These are phyloP conservation scores for Notarius lentiginosus DNA, from an alignment of 2,113 vertebrate genomes.

Conservation along the genomic window DNA sequence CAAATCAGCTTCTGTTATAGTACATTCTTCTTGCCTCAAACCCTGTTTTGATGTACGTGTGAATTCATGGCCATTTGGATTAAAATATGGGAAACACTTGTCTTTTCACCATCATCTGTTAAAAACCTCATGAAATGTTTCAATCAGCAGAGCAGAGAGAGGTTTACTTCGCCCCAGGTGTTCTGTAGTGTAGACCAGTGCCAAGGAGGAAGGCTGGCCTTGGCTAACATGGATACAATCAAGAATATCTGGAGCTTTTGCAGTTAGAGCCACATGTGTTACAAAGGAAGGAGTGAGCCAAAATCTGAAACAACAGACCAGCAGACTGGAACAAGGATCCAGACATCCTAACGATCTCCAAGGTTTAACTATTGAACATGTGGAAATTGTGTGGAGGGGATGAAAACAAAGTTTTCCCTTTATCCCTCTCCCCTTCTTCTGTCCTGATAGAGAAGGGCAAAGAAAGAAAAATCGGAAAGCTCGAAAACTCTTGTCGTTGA, in stretches of 20 bases:
- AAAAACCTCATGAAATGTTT: neutral
- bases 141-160: conserved; percentile 19
- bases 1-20: neutral
- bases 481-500: neutral
- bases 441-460: neutral
- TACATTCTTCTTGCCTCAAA: neutral
- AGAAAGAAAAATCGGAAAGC: neutral
- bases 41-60: neutral
- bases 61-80: neutral
- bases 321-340: conserved; percentile 62
- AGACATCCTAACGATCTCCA: conserved; percentile 70
- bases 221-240: conserved; percentile 30
- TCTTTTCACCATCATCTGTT: neutral
- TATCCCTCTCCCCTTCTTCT: neutral
- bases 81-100: conserved; percentile 12
- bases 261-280: conserved; percentile 68
- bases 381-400: conserved; percentile 53
- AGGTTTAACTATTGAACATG: conserved; percentile 63
- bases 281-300: conserved; percentile 60
- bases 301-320: conserved; percentile 67
- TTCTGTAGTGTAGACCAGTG: neutral
- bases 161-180: conserved; percentile 12
- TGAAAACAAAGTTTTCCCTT: conserved; percentile 37
- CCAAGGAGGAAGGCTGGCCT: conserved; percentile 14
- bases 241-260: conserved; percentile 57